These are phyloP conservation scores for Orthonyx spaldingii DNA, from an alignment of 2,113 vertebrate species.

Conservation along the genomic window DNA sequence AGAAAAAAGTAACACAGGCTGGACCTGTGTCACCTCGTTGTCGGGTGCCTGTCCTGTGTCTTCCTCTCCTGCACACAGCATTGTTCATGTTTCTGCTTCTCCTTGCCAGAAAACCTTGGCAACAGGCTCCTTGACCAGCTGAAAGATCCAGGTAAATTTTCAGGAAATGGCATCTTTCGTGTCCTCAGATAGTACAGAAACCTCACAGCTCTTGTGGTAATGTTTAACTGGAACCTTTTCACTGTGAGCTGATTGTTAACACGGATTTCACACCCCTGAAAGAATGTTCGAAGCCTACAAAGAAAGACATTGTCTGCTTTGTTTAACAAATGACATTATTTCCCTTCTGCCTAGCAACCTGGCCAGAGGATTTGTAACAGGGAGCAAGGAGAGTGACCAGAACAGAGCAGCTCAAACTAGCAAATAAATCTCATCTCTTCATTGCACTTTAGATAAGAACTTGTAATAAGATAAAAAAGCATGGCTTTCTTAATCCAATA, in stretches of 20 bases:
- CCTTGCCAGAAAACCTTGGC: background rate
- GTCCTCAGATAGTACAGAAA: background rate
- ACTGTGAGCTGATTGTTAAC: conserved; percentile 16
- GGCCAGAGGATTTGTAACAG: background rate
- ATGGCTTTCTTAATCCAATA: background rate
- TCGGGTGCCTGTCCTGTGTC: background rate
- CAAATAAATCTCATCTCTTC: background rate
- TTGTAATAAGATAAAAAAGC: background rate
- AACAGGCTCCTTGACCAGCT: background rate
- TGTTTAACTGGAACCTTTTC: conserved; percentile 12
- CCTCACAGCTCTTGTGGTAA: background rate
- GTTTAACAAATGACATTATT: conserved; percentile 49
- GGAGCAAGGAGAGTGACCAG: background rate
- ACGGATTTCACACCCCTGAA: conserved; percentile 20
- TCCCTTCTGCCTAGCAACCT: conserved; percentile 33
- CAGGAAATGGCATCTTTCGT: background rate
- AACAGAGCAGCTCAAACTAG: background rate
- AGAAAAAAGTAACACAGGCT: background rate
- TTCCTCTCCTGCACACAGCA: background rate
- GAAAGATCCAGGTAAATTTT: background rate
- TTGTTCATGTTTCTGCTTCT: background rate
- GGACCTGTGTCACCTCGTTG: background rate
- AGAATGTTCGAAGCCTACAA: background rate
- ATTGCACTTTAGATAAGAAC: background rate
- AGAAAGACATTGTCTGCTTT: conserved; percentile 36